Evolutionary conservation across 2,888 invertebrate species (phyloP), one percentile per base, ranked within the genome.

Genomic region (Amiota mariae): DNA sequence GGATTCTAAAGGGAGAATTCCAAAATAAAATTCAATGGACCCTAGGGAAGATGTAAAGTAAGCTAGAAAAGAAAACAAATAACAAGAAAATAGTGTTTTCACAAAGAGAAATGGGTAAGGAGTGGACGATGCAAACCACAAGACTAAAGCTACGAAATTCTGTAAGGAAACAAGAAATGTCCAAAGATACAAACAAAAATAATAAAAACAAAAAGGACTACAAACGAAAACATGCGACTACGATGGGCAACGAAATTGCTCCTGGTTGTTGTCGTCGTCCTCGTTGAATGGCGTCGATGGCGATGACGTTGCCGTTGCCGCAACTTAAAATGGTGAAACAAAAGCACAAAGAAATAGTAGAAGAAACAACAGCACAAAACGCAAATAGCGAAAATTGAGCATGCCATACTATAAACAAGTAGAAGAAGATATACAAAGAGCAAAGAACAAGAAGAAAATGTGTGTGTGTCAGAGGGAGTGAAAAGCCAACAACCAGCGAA

Each of bases 321-420:
- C 71, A 75, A 75, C 76, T 75, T 76, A 76, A 78, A 80, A 77
- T 78, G 76, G 78, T 75, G 80, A 78, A 82, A 82, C 85, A 84
- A 82, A 85, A 85, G 82, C 78, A 80, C 86, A 81, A 83, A 59
- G 57, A 15, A 18, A 18, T 9, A 20, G 10, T 15, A 79, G 81
- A 78, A 83, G 51, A 82, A 80, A 77, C 77, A 63, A 15, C 66
- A 63, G 79, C 82, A 77, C 79, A 82, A 82, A 80, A 79, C 85
- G 85, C 83, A 84, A 83, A 85, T 80, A 83, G 82, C 80, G 77
- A 84, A 85, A 85, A 86, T 82, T 83, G 80, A 85, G 82, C 83
- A 86, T 36, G 36, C 36, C 82, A 82, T 81, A 82, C 85, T 82
- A 84, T 78, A 74, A 68, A 74, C 74, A 67, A 72, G 72, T 63